Conservation (phyloP, 1,140 invertebrate species). For the Myzus persicae region DNA sequence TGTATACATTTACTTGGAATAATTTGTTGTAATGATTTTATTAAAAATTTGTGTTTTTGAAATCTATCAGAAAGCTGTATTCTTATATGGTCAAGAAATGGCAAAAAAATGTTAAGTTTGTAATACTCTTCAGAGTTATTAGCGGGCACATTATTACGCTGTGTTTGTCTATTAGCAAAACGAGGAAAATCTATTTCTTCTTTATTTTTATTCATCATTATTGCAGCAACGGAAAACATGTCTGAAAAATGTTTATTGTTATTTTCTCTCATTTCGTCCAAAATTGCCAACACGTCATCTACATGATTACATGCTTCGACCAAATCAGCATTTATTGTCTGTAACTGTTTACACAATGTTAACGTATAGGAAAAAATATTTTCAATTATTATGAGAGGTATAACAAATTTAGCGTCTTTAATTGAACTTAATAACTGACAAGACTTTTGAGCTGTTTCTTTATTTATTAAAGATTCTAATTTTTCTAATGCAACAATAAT, state of each 20-base stretch:
- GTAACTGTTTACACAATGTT: neutral
- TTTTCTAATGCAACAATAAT: slow-evolving; percentile 46
- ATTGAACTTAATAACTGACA: neutral
- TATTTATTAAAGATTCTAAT: neutral
- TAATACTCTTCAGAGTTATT: slow-evolving; percentile 21
- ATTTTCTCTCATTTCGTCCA: neutral
- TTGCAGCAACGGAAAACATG: neutral
- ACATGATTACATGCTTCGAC: neutral
- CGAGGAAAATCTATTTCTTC: neutral
- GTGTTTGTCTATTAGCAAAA: neutral
- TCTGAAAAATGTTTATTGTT: neutral
- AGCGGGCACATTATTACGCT: slow-evolving; percentile 1
- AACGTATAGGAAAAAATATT: neutral
- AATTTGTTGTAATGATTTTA: neutral
- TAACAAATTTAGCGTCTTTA: neutral
- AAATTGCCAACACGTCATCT: neutral
- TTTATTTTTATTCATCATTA: neutral
- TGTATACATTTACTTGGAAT: too few relatives aligned
- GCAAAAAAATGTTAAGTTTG: neutral
- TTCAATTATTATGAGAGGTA: slow-evolving; percentile 1
- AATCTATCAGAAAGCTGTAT: slow-evolving; percentile 8
- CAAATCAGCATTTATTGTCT: slow-evolving; percentile 18
- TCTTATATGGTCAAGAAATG: slow-evolving; percentile 2
- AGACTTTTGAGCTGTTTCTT: neutral
- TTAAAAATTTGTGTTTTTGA: neutral